Conservation (phyloP, 2,797 vertebrate genomes). For the Sarcoramphus papa region DNA sequence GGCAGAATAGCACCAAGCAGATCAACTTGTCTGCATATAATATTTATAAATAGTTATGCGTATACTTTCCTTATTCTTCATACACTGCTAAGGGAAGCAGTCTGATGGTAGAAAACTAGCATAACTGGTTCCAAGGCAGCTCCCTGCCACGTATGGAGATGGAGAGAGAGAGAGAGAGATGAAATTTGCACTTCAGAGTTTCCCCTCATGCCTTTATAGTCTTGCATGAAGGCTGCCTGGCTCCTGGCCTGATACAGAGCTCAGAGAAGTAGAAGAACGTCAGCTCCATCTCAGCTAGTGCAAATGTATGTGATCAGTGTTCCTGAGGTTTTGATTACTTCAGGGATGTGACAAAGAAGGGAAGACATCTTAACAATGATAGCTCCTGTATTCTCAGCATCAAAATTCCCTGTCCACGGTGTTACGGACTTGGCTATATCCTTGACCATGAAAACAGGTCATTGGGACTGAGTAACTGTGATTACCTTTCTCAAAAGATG, state of each 20-base stretch:
- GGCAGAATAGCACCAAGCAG: neutral
- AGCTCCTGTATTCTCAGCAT: neutral
- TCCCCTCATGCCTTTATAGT: neutral
- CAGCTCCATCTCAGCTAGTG: neutral
- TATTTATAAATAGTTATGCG: neutral
- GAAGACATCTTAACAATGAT: neutral
- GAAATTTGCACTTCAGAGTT: neutral
- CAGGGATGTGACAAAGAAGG: neutral
- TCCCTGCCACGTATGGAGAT: neutral
- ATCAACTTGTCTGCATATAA: neutral
- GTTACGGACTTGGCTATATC: neutral
- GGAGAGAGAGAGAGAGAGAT: neutral
- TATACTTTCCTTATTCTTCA: neutral
- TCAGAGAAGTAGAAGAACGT: neutral
- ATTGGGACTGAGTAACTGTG: neutral
- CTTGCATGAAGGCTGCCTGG: neutral
- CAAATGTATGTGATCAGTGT: neutral
- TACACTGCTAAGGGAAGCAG: neutral
- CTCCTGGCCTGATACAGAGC: neutral
- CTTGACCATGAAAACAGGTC: neutral
- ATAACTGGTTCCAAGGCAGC: neutral
- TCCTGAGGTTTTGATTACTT: neutral
- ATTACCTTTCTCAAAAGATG: neutral
- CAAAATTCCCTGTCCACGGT: neutral
- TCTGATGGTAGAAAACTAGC: neutral